Conservation (phyloP, 2,888 invertebrate genomes). For the Erannis defoliaria region DNA sequence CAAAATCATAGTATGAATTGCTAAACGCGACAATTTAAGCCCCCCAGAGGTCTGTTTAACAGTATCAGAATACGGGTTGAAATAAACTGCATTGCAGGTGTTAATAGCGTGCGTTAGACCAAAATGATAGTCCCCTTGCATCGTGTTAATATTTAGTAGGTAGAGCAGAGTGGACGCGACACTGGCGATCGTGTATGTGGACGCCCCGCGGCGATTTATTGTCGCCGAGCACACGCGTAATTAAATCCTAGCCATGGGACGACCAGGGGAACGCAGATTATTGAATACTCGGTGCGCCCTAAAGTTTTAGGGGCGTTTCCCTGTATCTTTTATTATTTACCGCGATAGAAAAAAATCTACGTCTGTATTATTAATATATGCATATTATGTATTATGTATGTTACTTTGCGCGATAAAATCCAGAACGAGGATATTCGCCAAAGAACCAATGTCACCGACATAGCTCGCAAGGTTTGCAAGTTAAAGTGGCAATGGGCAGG, state of each 20-base stretch:
- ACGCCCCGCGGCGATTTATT: constrained; percentile 38
- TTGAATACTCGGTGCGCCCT: constrained; percentile 2
- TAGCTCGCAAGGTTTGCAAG: too few relatives aligned
- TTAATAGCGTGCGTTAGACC: neutral
- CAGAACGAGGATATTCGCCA: too few relatives aligned
- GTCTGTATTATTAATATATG: neutral
- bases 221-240: constrained; percentile 35
- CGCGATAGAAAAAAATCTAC: neutral
- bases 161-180: constrained; percentile 7
- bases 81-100: constrained; percentile 15
- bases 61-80: too few relatives aligned
- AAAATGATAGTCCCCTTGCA: constrained; percentile 4
- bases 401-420: too few relatives aligned
- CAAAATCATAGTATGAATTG: too few relatives aligned
- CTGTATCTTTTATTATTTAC: neutral
- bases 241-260: constrained; percentile 34
- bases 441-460: too few relatives aligned
- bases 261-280: constrained; percentile 11
- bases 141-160: constrained; percentile 24
- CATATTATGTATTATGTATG: too few relatives aligned
- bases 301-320: neutral
- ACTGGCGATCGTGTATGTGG: too few relatives aligned
- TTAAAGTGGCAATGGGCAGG: too few relatives aligned
- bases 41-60: too few relatives aligned
- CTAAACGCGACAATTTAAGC: too few relatives aligned